A percentile compares a stretch with the other conserved stretches of the same genome.
These are phyloP conservation scores for Byasa hedistus DNA, from an alignment of 2,888 invertebrate genomes.

Conservation along the genomic window DNA sequence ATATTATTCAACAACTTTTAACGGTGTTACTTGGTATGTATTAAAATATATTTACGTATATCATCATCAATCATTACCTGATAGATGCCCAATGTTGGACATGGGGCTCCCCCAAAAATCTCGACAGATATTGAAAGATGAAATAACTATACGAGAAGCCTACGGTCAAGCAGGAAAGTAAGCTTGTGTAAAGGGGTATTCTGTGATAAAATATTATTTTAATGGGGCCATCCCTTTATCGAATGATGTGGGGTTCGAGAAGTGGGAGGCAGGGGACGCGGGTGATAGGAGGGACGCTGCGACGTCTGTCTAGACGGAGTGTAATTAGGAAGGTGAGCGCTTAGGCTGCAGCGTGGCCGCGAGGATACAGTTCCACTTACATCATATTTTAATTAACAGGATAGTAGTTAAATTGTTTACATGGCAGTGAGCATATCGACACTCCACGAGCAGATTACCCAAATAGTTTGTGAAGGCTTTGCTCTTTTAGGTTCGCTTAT, in stretches of 20 bases:
- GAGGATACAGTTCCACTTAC: constrained; percentile 48
- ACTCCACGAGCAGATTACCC: constrained; percentile 3
- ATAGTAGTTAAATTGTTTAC: constrained; percentile 46
- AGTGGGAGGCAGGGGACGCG: constrained; percentile 43
- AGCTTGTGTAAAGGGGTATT: constrained; percentile 2
- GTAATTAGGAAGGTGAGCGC: constrained; percentile 74
- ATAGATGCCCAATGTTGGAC: too few species aligned
- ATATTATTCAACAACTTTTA: too few species aligned
- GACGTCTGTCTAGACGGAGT: constrained; percentile 70
- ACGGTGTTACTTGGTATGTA: too few species aligned
- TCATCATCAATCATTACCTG: too few species aligned
- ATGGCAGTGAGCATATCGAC: constrained; percentile 7
- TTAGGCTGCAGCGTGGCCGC: constrained; percentile 56
- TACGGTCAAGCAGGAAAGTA: too few species aligned
- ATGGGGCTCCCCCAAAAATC: too few species aligned
- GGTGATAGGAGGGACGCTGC: constrained; percentile 59
- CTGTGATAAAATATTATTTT: constrained; percentile 29
- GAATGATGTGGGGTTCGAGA: constrained; percentile 41
- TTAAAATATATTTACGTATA: too few species aligned
- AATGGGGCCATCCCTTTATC: constrained; percentile 36
- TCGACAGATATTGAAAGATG: too few species aligned
- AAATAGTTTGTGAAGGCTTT: neutral
- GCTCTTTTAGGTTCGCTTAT: neutral
- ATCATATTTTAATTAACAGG: constrained; percentile 58
- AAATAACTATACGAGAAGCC: too few species aligned